Percentiles rank a stretch among this genome's conserved stretches.
Evolutionary conservation across 2,113 vertebrate genomes (phyloP).

Genomic region (Sander vitreus): DNA sequence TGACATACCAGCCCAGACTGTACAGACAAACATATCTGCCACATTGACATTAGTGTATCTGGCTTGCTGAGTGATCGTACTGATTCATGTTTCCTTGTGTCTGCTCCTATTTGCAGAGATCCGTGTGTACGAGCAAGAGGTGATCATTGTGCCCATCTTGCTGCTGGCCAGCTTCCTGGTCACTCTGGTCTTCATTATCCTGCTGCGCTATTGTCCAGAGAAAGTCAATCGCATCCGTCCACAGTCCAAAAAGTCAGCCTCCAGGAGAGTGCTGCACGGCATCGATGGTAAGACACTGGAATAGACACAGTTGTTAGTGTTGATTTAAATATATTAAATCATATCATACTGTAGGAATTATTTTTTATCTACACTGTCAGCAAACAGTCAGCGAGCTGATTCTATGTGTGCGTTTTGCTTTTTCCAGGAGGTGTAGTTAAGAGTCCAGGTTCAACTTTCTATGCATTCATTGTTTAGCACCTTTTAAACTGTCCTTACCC

Average conservation of each 20-base stretch:
- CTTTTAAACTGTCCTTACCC: neutral
- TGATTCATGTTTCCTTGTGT: neutral
- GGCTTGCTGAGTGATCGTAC: neutral
- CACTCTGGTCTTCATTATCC: conserved; percentile 78
- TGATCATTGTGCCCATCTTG: conserved; percentile 83
- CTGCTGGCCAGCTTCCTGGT: conserved; percentile 80
- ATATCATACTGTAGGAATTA: too few relatives aligned
- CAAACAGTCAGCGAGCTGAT: neutral
- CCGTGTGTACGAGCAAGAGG: conserved; percentile 83
- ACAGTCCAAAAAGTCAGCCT: neutral
- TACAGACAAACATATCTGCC: conserved; percentile 1
- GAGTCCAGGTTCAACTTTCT: neutral
- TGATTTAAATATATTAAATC: neutral
- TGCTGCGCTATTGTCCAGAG: conserved; percentile 84
- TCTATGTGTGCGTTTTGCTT: neutral
- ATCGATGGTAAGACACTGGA: conserved; percentile 77
- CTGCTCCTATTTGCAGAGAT: conserved; percentile 69
- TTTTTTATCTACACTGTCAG: neutral
- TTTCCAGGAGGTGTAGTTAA: neutral
- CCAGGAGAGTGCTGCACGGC: conserved; percentile 77
- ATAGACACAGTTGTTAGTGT: neutral
- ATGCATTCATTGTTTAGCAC: neutral
- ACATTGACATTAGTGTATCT: neutral
- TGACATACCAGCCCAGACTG: neutral
- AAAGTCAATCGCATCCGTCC: conserved; percentile 73